A percentile compares a stretch with the other conserved stretches of the same genome.
phyloP scores from a whole-genome alignment of 1,140 invertebrate species.

The Hydropsyche tenuis region DNA sequence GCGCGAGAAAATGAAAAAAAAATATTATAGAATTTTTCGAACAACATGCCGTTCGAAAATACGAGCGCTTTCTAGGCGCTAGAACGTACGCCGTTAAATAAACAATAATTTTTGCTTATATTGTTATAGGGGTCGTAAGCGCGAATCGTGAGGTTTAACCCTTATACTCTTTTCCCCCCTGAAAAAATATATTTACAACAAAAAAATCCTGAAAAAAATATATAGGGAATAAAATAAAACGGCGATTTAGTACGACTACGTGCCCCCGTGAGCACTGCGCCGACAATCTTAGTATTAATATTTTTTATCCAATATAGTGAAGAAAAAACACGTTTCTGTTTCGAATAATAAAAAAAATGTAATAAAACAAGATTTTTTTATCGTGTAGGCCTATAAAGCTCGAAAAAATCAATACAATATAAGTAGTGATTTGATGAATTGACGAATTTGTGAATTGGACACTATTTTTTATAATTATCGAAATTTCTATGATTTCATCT shows the following conservation, averaged over 20 bases:
- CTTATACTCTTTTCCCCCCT: not conserved
- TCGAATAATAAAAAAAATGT: no score
- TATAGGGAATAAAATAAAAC: not conserved
- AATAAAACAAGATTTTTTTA: no score
- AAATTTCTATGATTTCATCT: no score
- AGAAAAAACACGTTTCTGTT: no score
- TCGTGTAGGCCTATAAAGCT: no score
- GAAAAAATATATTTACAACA: not conserved
- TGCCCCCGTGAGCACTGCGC: not conserved
- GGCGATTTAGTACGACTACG: slow-evolving; percentile 5
- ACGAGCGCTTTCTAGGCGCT: not conserved
- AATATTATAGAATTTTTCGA: not conserved
- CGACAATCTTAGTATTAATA: no score
- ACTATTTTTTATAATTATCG: no score
- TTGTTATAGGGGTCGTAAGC: slow-evolving; percentile 9
- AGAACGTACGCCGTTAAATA: not conserved
- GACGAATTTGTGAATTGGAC: no score
- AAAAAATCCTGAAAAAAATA: not conserved
- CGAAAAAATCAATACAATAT: no score
- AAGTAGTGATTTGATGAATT: no score
- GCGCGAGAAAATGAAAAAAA: no score
- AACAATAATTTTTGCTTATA: slow-evolving; percentile 9
- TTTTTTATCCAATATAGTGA: no score
- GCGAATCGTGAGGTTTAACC: slow-evolving; percentile 20
- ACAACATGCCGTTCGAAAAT: not conserved